Evolutionary conservation across 2,888 invertebrate species (phyloP), one percentile per base, ranked within the genome.

Genomic region (Euplagia quadripunctaria): DNA sequence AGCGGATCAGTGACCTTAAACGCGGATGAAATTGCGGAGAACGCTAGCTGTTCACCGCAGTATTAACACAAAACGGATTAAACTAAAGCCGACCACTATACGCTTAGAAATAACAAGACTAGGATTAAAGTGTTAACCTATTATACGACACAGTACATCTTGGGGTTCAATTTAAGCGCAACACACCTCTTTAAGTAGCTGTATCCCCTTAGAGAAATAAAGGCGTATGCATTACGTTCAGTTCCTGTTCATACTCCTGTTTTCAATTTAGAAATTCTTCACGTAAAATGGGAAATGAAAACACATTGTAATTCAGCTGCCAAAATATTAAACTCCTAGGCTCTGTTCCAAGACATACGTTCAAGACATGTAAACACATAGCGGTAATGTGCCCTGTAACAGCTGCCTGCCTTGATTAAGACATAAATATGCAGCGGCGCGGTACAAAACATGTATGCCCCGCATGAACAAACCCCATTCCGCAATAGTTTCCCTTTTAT

Each of bases 341-440:
- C 88, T 86, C 82, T 83, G 83, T 82, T 86, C 87, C 85, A 83
- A 88, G 88, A 88, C 83, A 79, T 84, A 84, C 80, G 83, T 72
- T 78, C 84, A 84, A 88, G 88, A 88, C 86, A 86, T 81, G 85
- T 75, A 82, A 80, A 78, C 78, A 87, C 76, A 85, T 78, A 84
- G 79, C 82, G 86, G 87, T 89, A 87, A 88, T 87, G 86, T 83
- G 86, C 82, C 78, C 80, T 79, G 83, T 82, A 87, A 89, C 90
- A 90, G 89, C 89, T 90, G 90, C 80, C 84, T 81, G 80, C 73
- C 87, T 89, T 90, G 90, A 91, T 91, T 90, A 90, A 89, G 87
- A 85, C 85, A 89, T 91, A 90, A 91, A 91, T 89, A 91, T 91
- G 90, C 90, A 89, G 85, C 85, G 76, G 74, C 84, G 79, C 84